phyloP scores from a whole-genome alignment of 1,140 invertebrate species.

The Andricus grossulariae region DNA sequence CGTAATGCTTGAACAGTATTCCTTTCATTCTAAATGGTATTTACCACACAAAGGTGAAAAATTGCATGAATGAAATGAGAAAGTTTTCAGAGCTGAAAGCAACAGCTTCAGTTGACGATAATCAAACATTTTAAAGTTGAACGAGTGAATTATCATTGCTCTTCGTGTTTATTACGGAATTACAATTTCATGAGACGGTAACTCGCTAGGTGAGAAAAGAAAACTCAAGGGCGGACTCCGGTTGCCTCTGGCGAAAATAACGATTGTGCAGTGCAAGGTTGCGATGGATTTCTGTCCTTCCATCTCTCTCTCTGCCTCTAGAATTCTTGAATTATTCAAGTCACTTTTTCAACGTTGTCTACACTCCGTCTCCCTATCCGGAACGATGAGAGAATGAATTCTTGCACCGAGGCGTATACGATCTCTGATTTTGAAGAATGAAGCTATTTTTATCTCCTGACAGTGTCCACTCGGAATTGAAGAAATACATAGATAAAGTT shows the following conservation, averaged over 20 bases:
- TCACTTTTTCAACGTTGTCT: slow-evolving; percentile 22
- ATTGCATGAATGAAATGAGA: too few species aligned
- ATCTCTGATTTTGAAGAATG: slow-evolving; percentile 16
- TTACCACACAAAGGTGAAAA: too few species aligned
- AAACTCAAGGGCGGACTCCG: slow-evolving; percentile 3
- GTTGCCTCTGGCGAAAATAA: slow-evolving; percentile 5
- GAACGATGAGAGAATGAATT: slow-evolving; percentile 19
- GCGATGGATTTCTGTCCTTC: slow-evolving; percentile 13
- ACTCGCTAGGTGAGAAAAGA: slow-evolving; percentile 27
- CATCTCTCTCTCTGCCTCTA: slow-evolving; percentile 17
- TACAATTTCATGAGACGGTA: slow-evolving; percentile 25
- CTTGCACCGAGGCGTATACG: background rate
- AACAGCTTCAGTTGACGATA: background rate
- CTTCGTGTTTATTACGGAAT: slow-evolving; percentile 25
- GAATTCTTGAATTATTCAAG: slow-evolving; percentile 30
- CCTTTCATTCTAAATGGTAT: too few species aligned
- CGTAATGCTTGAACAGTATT: too few species aligned
- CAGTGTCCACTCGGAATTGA: slow-evolving; percentile 4
- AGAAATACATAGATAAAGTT: background rate
- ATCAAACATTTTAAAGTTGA: slow-evolving; percentile 14
- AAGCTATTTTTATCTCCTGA: background rate
- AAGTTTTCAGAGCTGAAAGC: too few species aligned
- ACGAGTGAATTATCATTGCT: background rate
- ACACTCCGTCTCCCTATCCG: background rate
- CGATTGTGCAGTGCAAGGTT: slow-evolving; percentile 25